Percentiles rank a stretch among this genome's conserved stretches.
Conservation (phyloP, 2,888 invertebrate species). For the Chymomyza fuscimana region DNA sequence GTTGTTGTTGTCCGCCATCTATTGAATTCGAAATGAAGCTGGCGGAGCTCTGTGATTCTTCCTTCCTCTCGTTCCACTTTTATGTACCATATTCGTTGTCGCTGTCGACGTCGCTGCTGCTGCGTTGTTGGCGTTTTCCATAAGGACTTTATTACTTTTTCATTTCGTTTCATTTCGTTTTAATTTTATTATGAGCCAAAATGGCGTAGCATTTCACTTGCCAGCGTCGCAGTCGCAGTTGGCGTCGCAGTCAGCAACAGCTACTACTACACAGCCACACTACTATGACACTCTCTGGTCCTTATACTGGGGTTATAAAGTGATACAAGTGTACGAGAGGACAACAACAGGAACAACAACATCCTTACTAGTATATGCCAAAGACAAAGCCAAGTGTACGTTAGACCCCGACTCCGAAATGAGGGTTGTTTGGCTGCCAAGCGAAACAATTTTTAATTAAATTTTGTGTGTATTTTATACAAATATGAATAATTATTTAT, state of each 20-base stretch:
- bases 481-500: constrained; percentile 77
- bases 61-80: background rate
- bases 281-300: background rate
- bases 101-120: background rate
- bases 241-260: background rate
- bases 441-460: constrained; percentile 73
- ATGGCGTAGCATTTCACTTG: constrained; percentile 46
- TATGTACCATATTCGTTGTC: background rate
- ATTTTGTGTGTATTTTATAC: constrained; percentile 73
- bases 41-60: background rate
- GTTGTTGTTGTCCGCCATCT: background rate
- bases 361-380: background rate
- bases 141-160: constrained; percentile 76
- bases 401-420: background rate
- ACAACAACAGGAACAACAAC: constrained; percentile 26
- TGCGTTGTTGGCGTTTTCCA: constrained; percentile 55
- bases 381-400: constrained; percentile 3
- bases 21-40: constrained; percentile 50
- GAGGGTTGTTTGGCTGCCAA: constrained; percentile 16
- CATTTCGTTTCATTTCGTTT: constrained; percentile 75
- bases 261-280: background rate
- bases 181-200: constrained; percentile 73
- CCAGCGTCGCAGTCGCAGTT: constrained; percentile 22
- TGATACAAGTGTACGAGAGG: constrained; percentile 44
- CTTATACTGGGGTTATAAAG: constrained; percentile 12